Percentiles rank a stretch among this genome's conserved stretches.
These are phyloP conservation scores for Epizoanthus rinbou DNA, from an alignment of 92 coral and sea anemone genomes.

Conservation along the genomic window DNA sequence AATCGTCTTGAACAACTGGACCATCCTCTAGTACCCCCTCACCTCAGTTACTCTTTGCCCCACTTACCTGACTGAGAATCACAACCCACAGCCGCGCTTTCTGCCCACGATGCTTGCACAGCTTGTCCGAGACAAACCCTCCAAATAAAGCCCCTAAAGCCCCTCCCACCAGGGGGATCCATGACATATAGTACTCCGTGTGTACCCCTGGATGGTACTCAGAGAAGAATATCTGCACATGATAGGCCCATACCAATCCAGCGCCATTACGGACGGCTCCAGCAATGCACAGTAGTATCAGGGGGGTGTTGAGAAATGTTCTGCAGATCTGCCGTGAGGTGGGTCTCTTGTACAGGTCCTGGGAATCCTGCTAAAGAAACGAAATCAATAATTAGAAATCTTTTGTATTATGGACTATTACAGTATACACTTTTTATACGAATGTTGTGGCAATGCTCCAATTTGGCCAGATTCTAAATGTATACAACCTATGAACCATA, in stretches of 20 bases:
- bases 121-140: conserved; percentile 34
- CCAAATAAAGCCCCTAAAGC: conserved; percentile 16
- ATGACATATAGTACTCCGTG: conserved; percentile 37
- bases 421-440: too few relatives aligned
- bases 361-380: neutral
- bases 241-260: conserved; percentile 25
- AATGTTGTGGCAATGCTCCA: too few relatives aligned
- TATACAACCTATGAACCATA: too few relatives aligned
- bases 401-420: too few relatives aligned
- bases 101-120: conserved; percentile 12
- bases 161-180: conserved; percentile 35
- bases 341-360: conserved; percentile 4
- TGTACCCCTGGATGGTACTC: conserved; percentile 24
- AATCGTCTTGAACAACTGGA: too few relatives aligned
- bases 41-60: too few relatives aligned
- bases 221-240: conserved; percentile 25
- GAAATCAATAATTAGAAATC: neutral
- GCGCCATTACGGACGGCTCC: conserved; percentile 35
- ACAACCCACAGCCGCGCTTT: conserved; percentile 34
- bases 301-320: conserved; percentile 14
- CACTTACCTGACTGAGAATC: conserved; percentile 15
- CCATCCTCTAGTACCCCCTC: too few relatives aligned
- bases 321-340: conserved; percentile 13
- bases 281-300: conserved; percentile 23
- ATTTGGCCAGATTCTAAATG: too few relatives aligned